These are phyloP conservation scores for Hirudo medicinalis DNA, from an alignment of 1,140 invertebrate species.

Conservation along the genomic window DNA sequence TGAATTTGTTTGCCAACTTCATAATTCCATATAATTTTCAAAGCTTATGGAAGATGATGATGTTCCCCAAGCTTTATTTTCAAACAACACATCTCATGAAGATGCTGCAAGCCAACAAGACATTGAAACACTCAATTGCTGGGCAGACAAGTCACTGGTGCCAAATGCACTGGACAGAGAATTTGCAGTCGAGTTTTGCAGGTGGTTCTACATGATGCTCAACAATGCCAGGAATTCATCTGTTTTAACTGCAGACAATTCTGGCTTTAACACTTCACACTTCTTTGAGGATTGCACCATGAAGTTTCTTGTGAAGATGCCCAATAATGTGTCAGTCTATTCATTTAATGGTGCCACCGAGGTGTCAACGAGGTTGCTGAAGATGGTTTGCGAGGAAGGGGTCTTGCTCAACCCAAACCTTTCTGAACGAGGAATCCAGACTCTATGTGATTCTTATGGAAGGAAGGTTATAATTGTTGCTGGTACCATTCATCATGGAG, in stretches of 20 bases:
- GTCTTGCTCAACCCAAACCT: not conserved
- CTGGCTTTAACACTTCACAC: not conserved
- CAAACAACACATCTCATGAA: not conserved
- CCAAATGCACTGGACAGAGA: not conserved
- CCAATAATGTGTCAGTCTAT: not conserved
- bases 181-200: slow-evolving; percentile 6
- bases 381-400: not conserved
- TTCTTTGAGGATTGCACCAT: not conserved
- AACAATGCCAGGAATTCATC: not conserved
- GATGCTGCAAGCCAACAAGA: not conserved
- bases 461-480: slow-evolving; percentile 1
- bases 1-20: not conserved
- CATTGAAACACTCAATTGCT: slow-evolving; percentile 3
- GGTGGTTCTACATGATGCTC: not conserved
- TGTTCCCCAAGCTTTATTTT: not conserved
- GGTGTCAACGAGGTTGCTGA: not conserved
- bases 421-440: not conserved
- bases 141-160: not conserved
- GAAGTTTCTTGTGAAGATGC: not conserved
- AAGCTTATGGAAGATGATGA: not conserved
- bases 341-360: not conserved
- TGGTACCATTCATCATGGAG: not conserved
- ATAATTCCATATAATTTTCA: not conserved
- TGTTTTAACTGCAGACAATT: not conserved
- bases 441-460: not conserved